Percentiles rank a stretch among this genome's conserved stretches.
Evolutionary conservation across 1,140 invertebrate species (phyloP).

Genomic region (Drosophila tropicalis): DNA sequence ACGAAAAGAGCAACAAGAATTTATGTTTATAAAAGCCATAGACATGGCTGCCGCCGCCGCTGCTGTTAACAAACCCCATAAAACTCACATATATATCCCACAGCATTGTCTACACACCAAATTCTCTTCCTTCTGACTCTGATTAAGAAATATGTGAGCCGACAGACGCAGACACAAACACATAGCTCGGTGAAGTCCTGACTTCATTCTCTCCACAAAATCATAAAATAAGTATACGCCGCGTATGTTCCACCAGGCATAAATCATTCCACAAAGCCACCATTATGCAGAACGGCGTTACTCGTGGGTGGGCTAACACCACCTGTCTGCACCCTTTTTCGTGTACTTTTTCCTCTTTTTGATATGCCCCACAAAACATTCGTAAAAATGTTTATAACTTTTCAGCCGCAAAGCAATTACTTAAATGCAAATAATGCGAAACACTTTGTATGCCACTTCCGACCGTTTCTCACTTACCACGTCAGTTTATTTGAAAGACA

Average conservation of each 20-base stretch:
- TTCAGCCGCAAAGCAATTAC: constrained; percentile 20
- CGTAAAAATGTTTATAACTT: constrained; percentile 18
- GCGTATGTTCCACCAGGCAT: constrained; percentile 51
- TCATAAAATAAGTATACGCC: constrained; percentile 70
- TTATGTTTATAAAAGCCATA: constrained; percentile 74
- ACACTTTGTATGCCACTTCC: neutral
- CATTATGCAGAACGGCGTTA: constrained; percentile 8
- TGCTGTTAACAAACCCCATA: constrained; percentile 39
- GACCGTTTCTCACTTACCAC: neutral
- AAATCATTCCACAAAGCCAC: constrained; percentile 59
- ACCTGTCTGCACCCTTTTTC: constrained; percentile 19
- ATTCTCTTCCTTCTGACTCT: constrained; percentile 32
- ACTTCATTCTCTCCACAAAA: constrained; percentile 55
- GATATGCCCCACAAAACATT: constrained; percentile 10
- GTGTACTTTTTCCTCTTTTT: neutral
- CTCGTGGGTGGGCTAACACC: neutral
- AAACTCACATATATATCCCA: constrained; percentile 37
- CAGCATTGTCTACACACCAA: constrained; percentile 9
- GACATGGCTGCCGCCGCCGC: constrained; percentile 38
- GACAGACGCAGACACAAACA: constrained; percentile 15
- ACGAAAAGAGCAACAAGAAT: constrained; percentile 46
- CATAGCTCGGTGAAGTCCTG: constrained; percentile 49
- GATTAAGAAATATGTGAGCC: constrained; percentile 55
- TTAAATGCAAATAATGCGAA: constrained; percentile 18
- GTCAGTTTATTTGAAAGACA: constrained; percentile 22